Evolutionary conservation across 92 coral and sea anemone species (phyloP).

Genomic region (Zoanthus gigantus): DNA sequence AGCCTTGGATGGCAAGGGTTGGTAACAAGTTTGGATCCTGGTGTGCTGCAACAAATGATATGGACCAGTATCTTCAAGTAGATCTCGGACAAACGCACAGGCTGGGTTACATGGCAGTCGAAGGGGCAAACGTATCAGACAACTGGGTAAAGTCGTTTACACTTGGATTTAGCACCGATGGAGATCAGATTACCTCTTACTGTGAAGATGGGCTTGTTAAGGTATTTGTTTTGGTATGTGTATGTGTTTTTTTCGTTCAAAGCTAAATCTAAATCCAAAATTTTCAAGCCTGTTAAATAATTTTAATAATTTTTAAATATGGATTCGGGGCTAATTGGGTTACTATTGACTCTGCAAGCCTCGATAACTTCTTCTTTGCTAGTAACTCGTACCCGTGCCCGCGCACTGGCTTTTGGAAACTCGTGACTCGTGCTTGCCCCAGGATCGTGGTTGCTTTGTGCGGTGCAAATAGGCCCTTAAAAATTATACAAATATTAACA

Average conservation of each 20-base stretch:
- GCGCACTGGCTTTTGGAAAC: no score
- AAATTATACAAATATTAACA: neutral
- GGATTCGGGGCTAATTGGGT: no score
- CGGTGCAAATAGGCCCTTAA: no score
- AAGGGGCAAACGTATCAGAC: constrained; percentile 27
- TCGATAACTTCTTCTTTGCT: no score
- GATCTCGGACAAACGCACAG: constrained; percentile 29
- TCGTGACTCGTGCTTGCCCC: no score
- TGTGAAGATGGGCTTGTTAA: constrained; percentile 14
- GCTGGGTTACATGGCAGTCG: constrained; percentile 28
- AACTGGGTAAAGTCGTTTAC: constrained; percentile 28
- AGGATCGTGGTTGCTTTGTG: no score
- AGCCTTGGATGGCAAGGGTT: constrained; percentile 36
- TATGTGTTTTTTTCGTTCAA: no score
- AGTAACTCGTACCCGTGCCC: no score
- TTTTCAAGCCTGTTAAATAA: no score
- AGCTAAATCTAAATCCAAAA: no score
- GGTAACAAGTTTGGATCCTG: constrained; percentile 23
- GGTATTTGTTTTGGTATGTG: neutral
- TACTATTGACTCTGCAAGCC: no score
- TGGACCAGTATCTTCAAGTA: constrained; percentile 33
- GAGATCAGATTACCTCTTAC: constrained; percentile 5
- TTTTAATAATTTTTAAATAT: no score
- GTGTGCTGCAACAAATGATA: constrained; percentile 27
- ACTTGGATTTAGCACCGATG: neutral